A percentile compares a stretch with the other conserved stretches of the same genome.
phyloP scores from a whole-genome alignment of 2,888 invertebrate species.

The Andrena marginata region DNA sequence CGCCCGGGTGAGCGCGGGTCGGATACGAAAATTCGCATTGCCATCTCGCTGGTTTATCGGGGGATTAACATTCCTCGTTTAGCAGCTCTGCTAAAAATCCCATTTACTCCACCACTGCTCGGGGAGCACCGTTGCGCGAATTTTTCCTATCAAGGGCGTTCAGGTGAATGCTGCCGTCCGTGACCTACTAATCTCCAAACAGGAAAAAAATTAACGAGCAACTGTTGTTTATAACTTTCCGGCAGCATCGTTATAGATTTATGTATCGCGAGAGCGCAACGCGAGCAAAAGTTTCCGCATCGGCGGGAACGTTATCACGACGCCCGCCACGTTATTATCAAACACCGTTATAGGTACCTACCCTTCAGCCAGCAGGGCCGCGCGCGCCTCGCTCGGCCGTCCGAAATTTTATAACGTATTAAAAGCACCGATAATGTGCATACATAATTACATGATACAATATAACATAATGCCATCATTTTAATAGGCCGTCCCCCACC shows the following conservation, averaged over 20 bases:
- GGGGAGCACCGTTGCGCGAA: not conserved
- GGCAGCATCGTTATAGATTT: constrained; percentile 32
- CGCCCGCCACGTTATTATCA: constrained; percentile 57
- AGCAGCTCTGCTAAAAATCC: too few species aligned
- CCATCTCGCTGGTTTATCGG: not conserved
- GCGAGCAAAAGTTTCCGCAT: constrained; percentile 55
- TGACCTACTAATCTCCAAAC: not conserved
- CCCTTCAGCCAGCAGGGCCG: constrained; percentile 27
- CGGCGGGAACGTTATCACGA: constrained; percentile 55
- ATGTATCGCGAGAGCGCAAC: constrained; percentile 18
- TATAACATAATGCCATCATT: constrained; percentile 65
- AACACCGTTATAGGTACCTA: constrained; percentile 60
- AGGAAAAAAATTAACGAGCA: constrained; percentile 15
- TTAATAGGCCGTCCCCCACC: constrained; percentile 45
- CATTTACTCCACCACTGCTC: too few species aligned
- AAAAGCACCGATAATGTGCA: constrained; percentile 64
- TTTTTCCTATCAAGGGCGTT: not conserved
- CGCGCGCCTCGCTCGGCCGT: not conserved
- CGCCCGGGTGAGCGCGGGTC: too few species aligned
- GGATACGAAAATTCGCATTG: not conserved
- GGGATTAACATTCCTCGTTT: too few species aligned
- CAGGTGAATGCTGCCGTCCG: not conserved
- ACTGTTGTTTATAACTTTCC: constrained; percentile 37
- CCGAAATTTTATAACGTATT: constrained; percentile 66
- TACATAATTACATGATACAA: constrained; percentile 62